Percentiles rank a stretch among this genome's conserved stretches.
Conservation (phyloP, 2,797 vertebrate species). For the Sarcophilus harrisii region DNA sequence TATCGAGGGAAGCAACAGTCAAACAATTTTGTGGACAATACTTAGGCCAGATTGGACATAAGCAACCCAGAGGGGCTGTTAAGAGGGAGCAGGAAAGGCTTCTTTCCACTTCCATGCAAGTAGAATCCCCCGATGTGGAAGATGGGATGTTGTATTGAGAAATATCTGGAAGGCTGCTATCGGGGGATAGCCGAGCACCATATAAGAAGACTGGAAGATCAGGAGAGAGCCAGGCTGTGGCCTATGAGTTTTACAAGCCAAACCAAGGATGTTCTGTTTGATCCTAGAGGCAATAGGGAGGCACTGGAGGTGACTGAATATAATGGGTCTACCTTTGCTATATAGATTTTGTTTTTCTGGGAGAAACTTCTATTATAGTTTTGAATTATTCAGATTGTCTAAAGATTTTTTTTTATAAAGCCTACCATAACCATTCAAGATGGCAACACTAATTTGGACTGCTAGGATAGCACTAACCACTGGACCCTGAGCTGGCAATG, state of each 20-base stretch:
- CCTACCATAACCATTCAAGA: background rate
- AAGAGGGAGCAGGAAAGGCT: background rate
- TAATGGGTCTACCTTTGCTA: background rate
- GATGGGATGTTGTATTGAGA: background rate
- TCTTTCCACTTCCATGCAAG: background rate
- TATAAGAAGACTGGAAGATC: background rate
- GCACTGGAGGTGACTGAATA: background rate
- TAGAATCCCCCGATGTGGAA: background rate
- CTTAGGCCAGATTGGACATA: background rate
- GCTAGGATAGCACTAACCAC: slow-evolving; percentile 11
- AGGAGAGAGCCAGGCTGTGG: too few relatives aligned
- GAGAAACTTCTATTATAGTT: background rate
- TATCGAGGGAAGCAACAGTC: background rate
- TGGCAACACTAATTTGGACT: background rate
- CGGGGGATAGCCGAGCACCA: too few relatives aligned
- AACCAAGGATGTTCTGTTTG: background rate
- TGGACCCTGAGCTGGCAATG: slow-evolving; percentile 11
- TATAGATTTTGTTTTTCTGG: background rate
- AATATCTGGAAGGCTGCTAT: background rate
- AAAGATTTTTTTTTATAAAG: background rate
- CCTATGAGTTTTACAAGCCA: background rate
- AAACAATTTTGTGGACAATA: background rate
- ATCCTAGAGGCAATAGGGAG: background rate
- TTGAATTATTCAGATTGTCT: background rate
- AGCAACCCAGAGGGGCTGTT: background rate